Percentiles rank a stretch among this genome's conserved stretches.
phyloP scores from a whole-genome alignment of 2,797 vertebrate genomes.

The Paedocypris micromegethes region DNA sequence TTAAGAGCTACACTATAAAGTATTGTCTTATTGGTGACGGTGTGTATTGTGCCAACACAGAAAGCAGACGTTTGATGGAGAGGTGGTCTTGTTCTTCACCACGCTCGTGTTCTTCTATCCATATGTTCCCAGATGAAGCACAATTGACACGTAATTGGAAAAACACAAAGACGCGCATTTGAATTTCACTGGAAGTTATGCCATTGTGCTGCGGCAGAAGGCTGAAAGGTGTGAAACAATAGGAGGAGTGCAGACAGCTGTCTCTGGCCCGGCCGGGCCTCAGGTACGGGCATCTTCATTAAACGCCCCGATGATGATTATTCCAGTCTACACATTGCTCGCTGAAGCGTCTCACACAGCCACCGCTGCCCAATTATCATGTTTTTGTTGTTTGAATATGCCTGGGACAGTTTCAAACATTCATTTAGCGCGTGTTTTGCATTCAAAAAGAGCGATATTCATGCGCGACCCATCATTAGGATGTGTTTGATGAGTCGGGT shows the following conservation, averaged over 20 bases:
- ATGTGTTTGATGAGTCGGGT: slow-evolving; percentile 25
- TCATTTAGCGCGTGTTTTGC: slow-evolving; percentile 33
- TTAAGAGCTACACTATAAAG: too few relatives aligned
- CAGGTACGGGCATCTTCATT: slow-evolving; percentile 45
- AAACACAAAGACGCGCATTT: slow-evolving; percentile 10
- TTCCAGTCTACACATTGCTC: slow-evolving; percentile 38
- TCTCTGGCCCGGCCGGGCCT: slow-evolving; percentile 35
- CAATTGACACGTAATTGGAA: slow-evolving; percentile 13
- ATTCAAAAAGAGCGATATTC: slow-evolving; percentile 41
- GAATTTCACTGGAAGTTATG: slow-evolving; percentile 25
- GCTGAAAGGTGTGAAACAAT: slow-evolving; percentile 40
- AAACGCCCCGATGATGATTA: slow-evolving; percentile 42
- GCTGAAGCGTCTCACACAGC: slow-evolving; percentile 26
- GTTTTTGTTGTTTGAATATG: slow-evolving; percentile 41
- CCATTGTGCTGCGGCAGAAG: slow-evolving; percentile 25
- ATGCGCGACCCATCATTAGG: slow-evolving; percentile 27
- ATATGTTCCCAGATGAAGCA: background rate
- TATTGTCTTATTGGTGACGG: too few relatives aligned
- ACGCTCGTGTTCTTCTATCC: background rate
- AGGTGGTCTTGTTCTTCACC: background rate
- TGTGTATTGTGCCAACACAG: too few relatives aligned
- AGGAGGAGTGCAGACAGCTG: slow-evolving; percentile 40
- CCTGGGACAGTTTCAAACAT: slow-evolving; percentile 28
- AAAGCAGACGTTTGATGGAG: too few relatives aligned
- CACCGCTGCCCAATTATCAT: slow-evolving; percentile 38